These are phyloP conservation scores for Agrilus cyanescens DNA, from an alignment of 2,888 invertebrate genomes.

Conservation along the genomic window DNA sequence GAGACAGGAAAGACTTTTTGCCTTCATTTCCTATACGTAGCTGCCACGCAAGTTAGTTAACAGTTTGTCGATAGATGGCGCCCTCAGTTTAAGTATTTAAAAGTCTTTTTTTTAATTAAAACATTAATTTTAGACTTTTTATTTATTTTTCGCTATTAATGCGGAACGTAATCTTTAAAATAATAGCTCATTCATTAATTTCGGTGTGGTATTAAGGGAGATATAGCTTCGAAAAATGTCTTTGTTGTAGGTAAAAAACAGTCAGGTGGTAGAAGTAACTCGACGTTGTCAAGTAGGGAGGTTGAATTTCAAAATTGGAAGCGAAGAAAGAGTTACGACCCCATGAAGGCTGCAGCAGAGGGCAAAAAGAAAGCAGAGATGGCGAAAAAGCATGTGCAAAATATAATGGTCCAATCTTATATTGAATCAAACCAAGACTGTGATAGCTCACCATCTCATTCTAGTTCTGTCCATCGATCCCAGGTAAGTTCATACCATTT, in stretches of 20 bases:
- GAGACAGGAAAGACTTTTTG: not conserved
- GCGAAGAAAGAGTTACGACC: slow-evolving; percentile 89
- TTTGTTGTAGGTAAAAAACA: slow-evolving; percentile 41
- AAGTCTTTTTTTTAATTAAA: too few species aligned
- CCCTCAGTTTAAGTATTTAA: too few species aligned
- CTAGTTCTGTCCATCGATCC: slow-evolving; percentile 35
- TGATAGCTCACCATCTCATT: slow-evolving; percentile 36
- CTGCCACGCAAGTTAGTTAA: too few species aligned
- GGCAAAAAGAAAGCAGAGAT: slow-evolving; percentile 56
- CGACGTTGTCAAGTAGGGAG: slow-evolving; percentile 64
- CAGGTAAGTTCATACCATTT: slow-evolving; percentile 23
- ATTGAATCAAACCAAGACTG: slow-evolving; percentile 28
- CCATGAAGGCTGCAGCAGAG: slow-evolving; percentile 85
- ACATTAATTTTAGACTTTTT: too few species aligned
- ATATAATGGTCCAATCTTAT: slow-evolving; percentile 31
- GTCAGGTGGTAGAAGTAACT: slow-evolving; percentile 51
- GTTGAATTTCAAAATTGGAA: slow-evolving; percentile 92
- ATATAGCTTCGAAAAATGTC: too few species aligned
- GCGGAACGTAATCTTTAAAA: too few species aligned
- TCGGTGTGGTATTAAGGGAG: too few species aligned
- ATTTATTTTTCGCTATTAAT: too few species aligned
- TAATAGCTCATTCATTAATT: too few species aligned
- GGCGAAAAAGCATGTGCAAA: slow-evolving; percentile 34
- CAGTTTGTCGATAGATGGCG: too few species aligned
- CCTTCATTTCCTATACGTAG: too few species aligned